phyloP scores from a whole-genome alignment of 1,140 invertebrate species.

The Apolygus lucorum region DNA sequence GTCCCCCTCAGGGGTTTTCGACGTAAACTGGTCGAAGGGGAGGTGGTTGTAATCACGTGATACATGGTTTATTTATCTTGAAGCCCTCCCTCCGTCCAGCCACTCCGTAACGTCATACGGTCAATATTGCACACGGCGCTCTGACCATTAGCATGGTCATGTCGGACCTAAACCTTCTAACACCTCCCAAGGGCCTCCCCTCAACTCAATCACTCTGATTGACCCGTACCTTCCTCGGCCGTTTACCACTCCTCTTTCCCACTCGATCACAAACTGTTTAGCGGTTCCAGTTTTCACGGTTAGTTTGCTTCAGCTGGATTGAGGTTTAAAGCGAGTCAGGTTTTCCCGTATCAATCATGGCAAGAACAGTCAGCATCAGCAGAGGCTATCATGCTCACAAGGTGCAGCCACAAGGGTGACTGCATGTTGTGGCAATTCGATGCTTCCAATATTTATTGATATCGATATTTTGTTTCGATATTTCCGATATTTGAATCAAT shows the following conservation, averaged over 20 bases:
- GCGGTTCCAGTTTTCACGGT: no score
- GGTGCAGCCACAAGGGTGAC: no score
- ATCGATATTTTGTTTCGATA: no score
- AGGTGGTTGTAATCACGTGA: background rate
- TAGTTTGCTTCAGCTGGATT: no score
- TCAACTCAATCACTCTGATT: background rate
- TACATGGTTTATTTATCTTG: background rate
- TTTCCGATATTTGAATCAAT: no score
- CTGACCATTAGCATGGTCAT: background rate
- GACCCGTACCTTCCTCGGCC: background rate
- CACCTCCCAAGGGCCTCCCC: background rate
- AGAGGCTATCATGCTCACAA: no score
- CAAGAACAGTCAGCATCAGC: no score
- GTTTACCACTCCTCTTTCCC: background rate
- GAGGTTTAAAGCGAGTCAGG: no score
- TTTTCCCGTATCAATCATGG: no score
- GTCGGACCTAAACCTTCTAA: background rate
- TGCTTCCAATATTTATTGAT: no score
- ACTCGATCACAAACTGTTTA: background rate
- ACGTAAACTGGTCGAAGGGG: background rate
- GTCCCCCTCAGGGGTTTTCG: background rate
- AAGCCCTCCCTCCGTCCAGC: background rate
- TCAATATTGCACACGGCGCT: background rate
- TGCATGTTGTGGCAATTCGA: no score
- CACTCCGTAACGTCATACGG: background rate